Conservation (phyloP, 2,113 vertebrate species). For the Loxodonta africana region DNA sequence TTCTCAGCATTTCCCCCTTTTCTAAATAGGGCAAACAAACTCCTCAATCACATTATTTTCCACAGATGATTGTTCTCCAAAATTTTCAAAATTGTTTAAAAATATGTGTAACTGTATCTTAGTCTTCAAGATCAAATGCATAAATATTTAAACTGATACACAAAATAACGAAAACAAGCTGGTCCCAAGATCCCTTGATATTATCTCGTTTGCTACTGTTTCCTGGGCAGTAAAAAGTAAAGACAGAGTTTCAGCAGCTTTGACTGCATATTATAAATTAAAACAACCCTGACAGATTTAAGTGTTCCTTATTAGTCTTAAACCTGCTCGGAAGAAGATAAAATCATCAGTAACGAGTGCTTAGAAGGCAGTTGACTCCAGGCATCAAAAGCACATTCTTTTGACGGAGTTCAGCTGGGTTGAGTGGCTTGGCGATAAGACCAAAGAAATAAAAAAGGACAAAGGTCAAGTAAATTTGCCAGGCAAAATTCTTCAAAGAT, state of each 20-base stretch:
- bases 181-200: neutral
- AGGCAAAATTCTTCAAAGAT: conserved; percentile 52
- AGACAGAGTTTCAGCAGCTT: conserved; percentile 21
- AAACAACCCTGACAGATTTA: neutral
- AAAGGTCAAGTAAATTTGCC: neutral
- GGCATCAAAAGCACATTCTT: conserved; percentile 20
- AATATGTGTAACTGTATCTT: conserved; percentile 56
- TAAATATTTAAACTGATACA: conserved; percentile 31
- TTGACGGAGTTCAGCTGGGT: neutral
- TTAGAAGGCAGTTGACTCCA: neutral
- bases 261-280: conserved; percentile 27
- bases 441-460: conserved; percentile 28
- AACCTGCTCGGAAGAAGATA: neutral
- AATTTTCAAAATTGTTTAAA: conserved; percentile 10
- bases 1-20: neutral
- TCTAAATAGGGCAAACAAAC: conserved; percentile 8
- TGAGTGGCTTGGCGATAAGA: neutral
- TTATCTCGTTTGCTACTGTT: neutral
- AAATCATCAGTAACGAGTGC: neutral
- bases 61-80: neutral
- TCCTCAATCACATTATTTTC: conserved; percentile 59
- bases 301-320: conserved; percentile 31
- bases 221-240: neutral
- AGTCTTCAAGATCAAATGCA: conserved; percentile 28
- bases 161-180: conserved; percentile 20